A percentile compares a stretch with the other conserved stretches of the same genome.
Evolutionary conservation across 2,113 vertebrate species (phyloP).

Genomic region (Verasper variegatus): DNA sequence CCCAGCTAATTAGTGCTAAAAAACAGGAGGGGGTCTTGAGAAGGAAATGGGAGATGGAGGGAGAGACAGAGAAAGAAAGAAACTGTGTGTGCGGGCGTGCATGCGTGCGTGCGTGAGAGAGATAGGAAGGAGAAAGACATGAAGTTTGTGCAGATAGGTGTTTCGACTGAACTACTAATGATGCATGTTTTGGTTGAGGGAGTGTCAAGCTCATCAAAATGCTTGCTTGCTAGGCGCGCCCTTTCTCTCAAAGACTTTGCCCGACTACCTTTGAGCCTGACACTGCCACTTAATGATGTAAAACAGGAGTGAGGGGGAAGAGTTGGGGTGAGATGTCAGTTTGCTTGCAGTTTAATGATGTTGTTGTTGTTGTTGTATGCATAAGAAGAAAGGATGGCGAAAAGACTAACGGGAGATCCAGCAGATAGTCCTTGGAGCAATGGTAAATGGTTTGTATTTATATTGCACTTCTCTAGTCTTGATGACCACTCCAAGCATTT

Average conservation of each 20-base stretch:
- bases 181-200: constrained; percentile 84
- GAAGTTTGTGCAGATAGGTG: constrained; percentile 65
- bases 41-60: constrained; percentile 55
- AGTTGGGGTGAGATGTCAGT: constrained; percentile 78
- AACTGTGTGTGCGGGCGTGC: constrained; percentile 31
- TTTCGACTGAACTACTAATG: constrained; percentile 84
- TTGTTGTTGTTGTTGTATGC: constrained; percentile 74
- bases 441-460: neutral
- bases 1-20: constrained; percentile 83
- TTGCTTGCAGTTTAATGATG: constrained; percentile 79
- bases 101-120: neutral
- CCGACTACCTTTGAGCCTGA: constrained; percentile 73
- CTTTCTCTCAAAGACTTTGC: constrained; percentile 69
- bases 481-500: neutral
- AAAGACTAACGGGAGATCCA: constrained; percentile 61
- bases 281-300: constrained; percentile 79
- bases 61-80: constrained; percentile 52
- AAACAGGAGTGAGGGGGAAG: constrained; percentile 67
- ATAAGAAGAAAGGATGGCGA: constrained; percentile 49
- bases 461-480: too few relatives aligned
- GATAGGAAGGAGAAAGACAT: constrained; percentile 16
- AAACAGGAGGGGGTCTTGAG: constrained; percentile 75
- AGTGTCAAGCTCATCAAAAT: constrained; percentile 83
- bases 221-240: constrained; percentile 20
- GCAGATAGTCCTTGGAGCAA: neutral